A percentile compares a stretch with the other conserved stretches of the same genome.
Conservation (phyloP, 2,888 invertebrate genomes). For the Eupeodes luniger region DNA sequence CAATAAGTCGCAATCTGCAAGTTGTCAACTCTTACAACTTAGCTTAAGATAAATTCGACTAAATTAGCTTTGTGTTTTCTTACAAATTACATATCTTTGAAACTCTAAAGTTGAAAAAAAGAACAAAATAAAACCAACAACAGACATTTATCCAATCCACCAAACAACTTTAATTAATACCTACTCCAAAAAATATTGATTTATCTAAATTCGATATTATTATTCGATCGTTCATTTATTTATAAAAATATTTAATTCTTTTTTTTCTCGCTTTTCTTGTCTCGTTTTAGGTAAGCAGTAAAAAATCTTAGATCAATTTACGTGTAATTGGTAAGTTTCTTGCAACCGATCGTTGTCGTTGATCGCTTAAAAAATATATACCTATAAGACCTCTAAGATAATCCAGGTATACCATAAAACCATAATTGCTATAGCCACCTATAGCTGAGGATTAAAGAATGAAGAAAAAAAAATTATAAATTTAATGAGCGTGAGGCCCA, state of each 20-base stretch:
- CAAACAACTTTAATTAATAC: constrained; percentile 52
- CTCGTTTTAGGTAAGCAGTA: constrained; percentile 62
- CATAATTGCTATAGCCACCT: not conserved
- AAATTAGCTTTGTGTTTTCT: constrained; percentile 49
- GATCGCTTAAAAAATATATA: not conserved
- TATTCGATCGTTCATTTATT: constrained; percentile 26
- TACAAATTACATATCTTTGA: constrained; percentile 66
- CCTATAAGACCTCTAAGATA: constrained; percentile 8
- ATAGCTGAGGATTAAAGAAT: not conserved
- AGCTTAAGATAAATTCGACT: constrained; percentile 54
- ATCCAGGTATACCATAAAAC: constrained; percentile 18
- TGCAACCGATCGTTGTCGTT: constrained; percentile 29
- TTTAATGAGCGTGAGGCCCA: constrained; percentile 69
- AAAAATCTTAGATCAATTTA: constrained; percentile 46
- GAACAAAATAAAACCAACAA: constrained; percentile 16
- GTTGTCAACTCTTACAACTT: constrained; percentile 53
- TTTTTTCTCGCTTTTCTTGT: constrained; percentile 18
- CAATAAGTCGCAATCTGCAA: constrained; percentile 24
- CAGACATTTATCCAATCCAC: not conserved
- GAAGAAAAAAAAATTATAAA: constrained; percentile 55
- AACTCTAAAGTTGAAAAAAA: constrained; percentile 7
- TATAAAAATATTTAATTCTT: constrained; percentile 23
- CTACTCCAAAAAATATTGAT: constrained; percentile 35
- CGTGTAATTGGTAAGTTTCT: constrained; percentile 71
- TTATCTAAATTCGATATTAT: constrained; percentile 51